Base-by-base conservation (phyloP, 2,797 vertebrate genomes). In the Perdix hodgsoniae region DNA sequence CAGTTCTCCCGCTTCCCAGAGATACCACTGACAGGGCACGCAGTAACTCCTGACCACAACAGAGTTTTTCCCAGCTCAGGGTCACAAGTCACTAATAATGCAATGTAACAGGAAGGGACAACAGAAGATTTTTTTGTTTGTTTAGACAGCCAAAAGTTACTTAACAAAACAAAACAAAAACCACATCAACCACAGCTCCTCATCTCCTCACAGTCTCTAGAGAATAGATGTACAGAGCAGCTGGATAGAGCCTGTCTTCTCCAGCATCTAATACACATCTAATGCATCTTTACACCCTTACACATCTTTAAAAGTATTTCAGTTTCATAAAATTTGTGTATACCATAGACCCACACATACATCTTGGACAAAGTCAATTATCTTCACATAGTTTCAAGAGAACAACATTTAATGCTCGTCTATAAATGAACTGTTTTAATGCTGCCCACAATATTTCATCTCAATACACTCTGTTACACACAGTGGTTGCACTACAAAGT, bases 231-330 rank as follows among this genome's bases (percentile, higher is more conserved):
- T 31, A 49, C 1, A 2, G 57, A 66, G n/a, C 33, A 79, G 33
- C 33, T 35, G 19, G 3, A 37, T 6, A 54, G 12, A 84, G 10
- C 14, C 63, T 35, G 12, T 39, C 33, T 35, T 74, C 29, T 33
- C 13, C 27, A 54, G 26, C 33, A 47, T 14, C 60, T 27, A 49
- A 52, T 52, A 52, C 27, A 29, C 16, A 52, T 11, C 27, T 29
- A 29, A 52, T 18, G 15, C 27, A 52, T 29, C 50, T 31, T 17
- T 42, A 42, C 42, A 45, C 65, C 9, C 6, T 59, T 63, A 75
- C 1, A 18, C 3, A 17, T 33, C 42, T 2, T 61, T 31, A 67
- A 0, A 5, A 5, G 35, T n/a, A 17, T 40, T 81, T 57, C 14
- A 1, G 7, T 65, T 72, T 81, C 69, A 60, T 82, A 1, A 88